Evolutionary conservation across 2,797 vertebrate species (phyloP).

Genomic region (Avahi laniger): DNA sequence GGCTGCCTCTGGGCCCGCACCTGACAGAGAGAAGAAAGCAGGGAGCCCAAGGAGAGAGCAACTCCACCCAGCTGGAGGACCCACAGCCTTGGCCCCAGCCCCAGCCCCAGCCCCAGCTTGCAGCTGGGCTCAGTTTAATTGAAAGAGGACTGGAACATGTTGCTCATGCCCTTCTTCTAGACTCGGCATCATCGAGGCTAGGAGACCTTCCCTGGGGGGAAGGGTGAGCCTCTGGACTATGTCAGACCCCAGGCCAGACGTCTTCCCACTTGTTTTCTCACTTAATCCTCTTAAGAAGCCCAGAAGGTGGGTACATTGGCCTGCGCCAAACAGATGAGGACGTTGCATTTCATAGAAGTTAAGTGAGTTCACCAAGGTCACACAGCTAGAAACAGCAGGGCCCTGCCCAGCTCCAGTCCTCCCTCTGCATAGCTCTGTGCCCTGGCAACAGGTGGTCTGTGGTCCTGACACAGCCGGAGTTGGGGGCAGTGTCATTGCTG

Average conservation of each 20-base stretch:
- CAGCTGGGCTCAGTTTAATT: neutral
- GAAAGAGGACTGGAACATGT: neutral
- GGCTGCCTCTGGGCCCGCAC: neutral
- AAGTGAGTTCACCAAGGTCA: neutral
- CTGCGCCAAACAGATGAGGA: neutral
- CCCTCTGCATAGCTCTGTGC: neutral
- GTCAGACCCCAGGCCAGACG: neutral
- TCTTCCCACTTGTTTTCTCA: neutral
- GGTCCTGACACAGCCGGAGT: neutral
- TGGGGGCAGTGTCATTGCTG: neutral
- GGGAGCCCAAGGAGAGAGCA: neutral
- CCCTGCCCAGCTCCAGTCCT: neutral
- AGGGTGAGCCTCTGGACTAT: neutral
- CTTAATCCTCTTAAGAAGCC: neutral
- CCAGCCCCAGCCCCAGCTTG: no score
- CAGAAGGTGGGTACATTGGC: no score
- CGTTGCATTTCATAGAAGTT: neutral
- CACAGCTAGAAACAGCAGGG: neutral
- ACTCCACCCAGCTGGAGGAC: neutral
- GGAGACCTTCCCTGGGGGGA: neutral
- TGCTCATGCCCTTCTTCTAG: neutral
- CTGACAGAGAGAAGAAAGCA: neutral
- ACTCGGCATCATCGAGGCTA: neutral
- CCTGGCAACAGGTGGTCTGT: neutral
- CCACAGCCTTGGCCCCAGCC: neutral